Conservation (phyloP, 2,797 vertebrate species). For the Cichlasoma orientale region DNA sequence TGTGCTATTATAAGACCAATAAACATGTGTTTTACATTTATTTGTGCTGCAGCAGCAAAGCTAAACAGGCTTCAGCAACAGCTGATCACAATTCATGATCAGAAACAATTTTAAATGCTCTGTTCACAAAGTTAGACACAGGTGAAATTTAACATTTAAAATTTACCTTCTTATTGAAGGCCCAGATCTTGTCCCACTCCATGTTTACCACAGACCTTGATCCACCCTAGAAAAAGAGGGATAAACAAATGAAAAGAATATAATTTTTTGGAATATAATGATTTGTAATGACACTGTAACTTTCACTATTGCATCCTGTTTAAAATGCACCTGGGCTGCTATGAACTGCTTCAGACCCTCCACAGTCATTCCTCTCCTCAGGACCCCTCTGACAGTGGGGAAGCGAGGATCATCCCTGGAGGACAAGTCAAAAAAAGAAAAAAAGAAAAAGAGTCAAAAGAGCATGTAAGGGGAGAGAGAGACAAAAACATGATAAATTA, state of each 20-base stretch:
- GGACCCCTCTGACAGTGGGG: conserved; percentile 95
- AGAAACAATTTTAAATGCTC: not conserved
- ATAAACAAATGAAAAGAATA: not conserved
- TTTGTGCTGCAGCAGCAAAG: not conserved
- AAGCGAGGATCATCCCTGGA: conserved; percentile 98
- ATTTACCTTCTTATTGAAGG: conserved; percentile 98
- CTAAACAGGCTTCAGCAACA: not conserved
- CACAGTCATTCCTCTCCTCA: conserved; percentile 97
- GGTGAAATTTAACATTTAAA: not conserved
- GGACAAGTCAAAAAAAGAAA: not conserved
- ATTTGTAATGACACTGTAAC: rapidly evolving
- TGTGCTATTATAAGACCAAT: not conserved
- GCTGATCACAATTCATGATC: not conserved
- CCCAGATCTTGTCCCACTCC: conserved; percentile 99
- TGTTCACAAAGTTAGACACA: not conserved
- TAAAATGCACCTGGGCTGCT: conserved; percentile 89
- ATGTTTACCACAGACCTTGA: conserved; percentile 98
- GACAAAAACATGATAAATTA: not conserved
- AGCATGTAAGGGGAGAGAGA: not conserved
- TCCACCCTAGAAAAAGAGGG: conserved; percentile 84
- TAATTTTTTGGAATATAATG: rapidly evolving
- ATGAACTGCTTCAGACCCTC: conserved; percentile 98
- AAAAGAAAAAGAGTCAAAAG: not conserved
- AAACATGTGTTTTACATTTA: not conserved
- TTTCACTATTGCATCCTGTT: not conserved